Percentiles rank a stretch among this genome's conserved stretches.
Evolutionary conservation across 2,113 vertebrate genomes (phyloP).

Genomic region (Elephantulus edwardii): DNA sequence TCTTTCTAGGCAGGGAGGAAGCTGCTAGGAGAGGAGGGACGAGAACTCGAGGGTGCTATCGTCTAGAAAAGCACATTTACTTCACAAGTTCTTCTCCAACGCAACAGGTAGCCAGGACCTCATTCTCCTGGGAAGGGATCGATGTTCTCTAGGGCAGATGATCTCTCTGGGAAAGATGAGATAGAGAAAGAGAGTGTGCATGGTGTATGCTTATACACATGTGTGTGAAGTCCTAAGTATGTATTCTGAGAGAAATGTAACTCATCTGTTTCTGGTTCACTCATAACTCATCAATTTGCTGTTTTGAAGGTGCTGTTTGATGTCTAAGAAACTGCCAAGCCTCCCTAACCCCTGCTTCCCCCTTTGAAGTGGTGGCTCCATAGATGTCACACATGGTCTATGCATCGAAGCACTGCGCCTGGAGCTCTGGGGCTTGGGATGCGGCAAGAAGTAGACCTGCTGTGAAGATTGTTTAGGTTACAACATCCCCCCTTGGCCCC

Average conservation of each 20-base stretch:
- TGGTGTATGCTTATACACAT: background rate
- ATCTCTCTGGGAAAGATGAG: no score
- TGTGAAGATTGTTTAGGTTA: background rate
- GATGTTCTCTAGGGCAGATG: background rate
- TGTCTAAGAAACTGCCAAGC: conserved; percentile 45
- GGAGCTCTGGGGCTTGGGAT: background rate
- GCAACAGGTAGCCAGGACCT: background rate
- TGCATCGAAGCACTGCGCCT: background rate
- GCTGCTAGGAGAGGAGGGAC: background rate
- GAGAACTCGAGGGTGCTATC: fast-evolving
- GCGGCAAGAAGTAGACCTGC: conserved; percentile 29
- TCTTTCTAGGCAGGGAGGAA: background rate
- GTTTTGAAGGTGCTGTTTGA: conserved; percentile 59
- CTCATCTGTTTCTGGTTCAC: conserved; percentile 67
- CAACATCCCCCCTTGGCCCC: background rate
- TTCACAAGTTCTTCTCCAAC: background rate
- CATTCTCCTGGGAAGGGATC: background rate
- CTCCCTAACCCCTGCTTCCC: background rate
- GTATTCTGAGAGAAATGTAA: conserved; percentile 35
- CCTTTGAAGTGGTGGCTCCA: conserved; percentile 52
- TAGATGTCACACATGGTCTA: background rate
- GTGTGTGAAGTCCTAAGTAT: conserved; percentile 11
- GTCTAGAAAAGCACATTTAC: background rate
- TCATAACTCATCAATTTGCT: conserved; percentile 50
- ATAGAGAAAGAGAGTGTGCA: background rate